Evolutionary conservation across 2,113 vertebrate species (phyloP), one percentile per base, ranked within the genome.

Genomic region (Probosciger aterrimus): DNA sequence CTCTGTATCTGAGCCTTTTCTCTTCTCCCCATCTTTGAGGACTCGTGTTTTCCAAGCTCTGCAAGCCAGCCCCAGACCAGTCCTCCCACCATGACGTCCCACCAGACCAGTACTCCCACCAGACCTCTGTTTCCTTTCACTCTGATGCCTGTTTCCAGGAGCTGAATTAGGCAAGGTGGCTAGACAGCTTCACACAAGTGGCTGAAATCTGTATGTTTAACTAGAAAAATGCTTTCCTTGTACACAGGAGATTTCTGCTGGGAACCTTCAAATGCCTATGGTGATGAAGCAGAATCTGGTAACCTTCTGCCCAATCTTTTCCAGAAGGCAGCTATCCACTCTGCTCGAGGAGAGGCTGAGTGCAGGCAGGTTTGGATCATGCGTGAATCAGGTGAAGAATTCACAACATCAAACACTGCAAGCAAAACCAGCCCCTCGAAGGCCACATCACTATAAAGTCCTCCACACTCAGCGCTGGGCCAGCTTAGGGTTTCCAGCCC

Each of bases 211-310:
- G 9, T 18, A 52, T n/a, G 18, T 35, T 83, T 77, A 52, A 70
- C 59, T 53, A 78, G 64, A 74, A 86, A 85, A 90, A 77, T 0
- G 0, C 7, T 90, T 90, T 73, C 41, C 22, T 14, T 41, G 14
- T 50, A 63, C 19, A 49, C 9, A 77, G 31, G 31, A 57, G 31
- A 79, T 43, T 81, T 90, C 46, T 67, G 17, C 30, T 43, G 19
- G 50, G 50, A 94, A 52, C 23, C 6, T 84, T 30, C 33, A 87
- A 68, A 88, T 2, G 18, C 9, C 46, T 33, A 35, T 3, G 14
- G 16, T 0, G 0, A 59, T 37, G 50, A 91, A 83, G 6, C 39
- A 73, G 3, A 10, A 74, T 14, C 19, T 30, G 33, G n/a, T 23
- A 68, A 78, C n/a, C 18, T 90, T 82, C 43, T 62, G 41, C 57